Base-by-base conservation (phyloP, 2,888 invertebrate genomes). In the Hydropsyche betteni region DNA sequence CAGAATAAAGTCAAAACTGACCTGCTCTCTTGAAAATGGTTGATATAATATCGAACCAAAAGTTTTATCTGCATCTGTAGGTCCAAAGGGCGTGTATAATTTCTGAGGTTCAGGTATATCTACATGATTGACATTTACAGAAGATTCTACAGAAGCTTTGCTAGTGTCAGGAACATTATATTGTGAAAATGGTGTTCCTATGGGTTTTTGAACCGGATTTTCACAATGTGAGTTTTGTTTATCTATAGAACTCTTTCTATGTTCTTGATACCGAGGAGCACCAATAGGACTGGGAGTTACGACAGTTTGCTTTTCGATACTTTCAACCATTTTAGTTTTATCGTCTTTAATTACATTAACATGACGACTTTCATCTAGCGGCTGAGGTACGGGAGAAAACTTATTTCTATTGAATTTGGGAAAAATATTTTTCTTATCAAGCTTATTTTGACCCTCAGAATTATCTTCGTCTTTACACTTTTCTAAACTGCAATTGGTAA, bases 351-450 rank as follows among this genome's bases (percentile, higher is more conserved):
- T 36, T 8, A 44, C 44, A 44, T 10, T 10, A 44, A 8, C 10
- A 4, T 36, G 33, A 3, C 12, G n/a, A 64, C 83, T 86, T 24
- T 86, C 86, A 10, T 74, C 74, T 0, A 85, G 85, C 0, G 83
- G 14, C 7, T 61, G 80, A 0, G 86, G 74, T 34, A 86, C 86
- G 4, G 61, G 81, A 84, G 1, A 83, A 81, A 5, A 84, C 85
- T 33, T 68, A 33, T 24, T 34, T 7, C 5, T 7, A 50, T 72
- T 73, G 0, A 86, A 84, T 1, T 85, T 86, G 51, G 87, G 87
- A 0, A 88, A 74, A 0, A 87, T 86, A 72, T 87, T 87, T 0
- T 87, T 86, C n/a, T 87, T 86, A 0, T 87, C 86, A 33, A 85
- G 86, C 75, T 86, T 86, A 69, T 34, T 34, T 5, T 12, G 12